Conservation (phyloP, 2,113 vertebrate species). For the Cavia aperea region DNA sequence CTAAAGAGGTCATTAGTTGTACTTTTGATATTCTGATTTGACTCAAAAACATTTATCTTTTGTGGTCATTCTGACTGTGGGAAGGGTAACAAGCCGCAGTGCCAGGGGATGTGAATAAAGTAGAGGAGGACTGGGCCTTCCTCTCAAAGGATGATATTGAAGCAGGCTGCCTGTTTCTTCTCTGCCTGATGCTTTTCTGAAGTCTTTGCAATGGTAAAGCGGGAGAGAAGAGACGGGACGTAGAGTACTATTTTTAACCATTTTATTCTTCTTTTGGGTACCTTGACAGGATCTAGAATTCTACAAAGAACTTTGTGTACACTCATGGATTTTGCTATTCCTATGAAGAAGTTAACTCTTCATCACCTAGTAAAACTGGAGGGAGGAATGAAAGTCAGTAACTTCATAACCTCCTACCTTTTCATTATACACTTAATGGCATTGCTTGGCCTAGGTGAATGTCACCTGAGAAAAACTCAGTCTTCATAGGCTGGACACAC, state of each 20-base stretch:
- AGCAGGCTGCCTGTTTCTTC: background rate
- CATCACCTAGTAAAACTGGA: background rate
- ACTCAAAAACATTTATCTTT: background rate
- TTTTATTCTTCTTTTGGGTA: background rate
- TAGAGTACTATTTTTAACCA: background rate
- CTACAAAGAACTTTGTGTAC: background rate
- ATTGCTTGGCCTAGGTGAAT: background rate
- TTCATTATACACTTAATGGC: background rate
- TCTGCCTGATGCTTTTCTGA: background rate
- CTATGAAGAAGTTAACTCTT: background rate
- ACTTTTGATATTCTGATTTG: background rate
- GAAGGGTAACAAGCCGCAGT: background rate
- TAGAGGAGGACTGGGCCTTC: background rate
- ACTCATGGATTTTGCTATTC: background rate
- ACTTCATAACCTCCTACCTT: background rate
- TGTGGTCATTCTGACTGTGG: background rate
- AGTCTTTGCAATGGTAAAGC: background rate
- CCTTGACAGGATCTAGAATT: background rate
- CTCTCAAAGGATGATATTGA: background rate
- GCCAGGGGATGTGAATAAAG: background rate
- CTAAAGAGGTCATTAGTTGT: background rate
- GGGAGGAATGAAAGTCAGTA: background rate
- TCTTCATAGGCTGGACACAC: background rate
- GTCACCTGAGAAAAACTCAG: background rate
- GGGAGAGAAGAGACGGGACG: background rate